Percentiles rank a stretch among this genome's conserved stretches.
These are phyloP conservation scores for Nycticebus coucang DNA, from an alignment of 2,113 vertebrate species.

Conservation along the genomic window DNA sequence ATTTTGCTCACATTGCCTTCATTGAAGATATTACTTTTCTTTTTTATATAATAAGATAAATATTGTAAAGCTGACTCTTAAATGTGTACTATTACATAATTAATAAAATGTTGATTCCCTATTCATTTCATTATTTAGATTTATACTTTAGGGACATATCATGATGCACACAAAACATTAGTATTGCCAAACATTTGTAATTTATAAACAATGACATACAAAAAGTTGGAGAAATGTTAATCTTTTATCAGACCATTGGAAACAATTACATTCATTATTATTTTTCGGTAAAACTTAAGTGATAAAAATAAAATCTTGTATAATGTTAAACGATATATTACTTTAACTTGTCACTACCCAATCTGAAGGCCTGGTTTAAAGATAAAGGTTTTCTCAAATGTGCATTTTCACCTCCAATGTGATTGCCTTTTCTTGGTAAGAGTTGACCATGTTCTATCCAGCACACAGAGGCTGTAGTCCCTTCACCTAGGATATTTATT, in stretches of 20 bases:
- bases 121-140: neutral
- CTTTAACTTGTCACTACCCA: neutral
- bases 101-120: neutral
- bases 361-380: neutral
- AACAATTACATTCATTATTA: neutral
- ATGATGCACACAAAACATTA: neutral
- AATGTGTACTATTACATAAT: neutral
- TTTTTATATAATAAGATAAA: neutral
- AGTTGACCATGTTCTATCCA: neutral
- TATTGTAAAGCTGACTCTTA: neutral
- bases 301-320: neutral
- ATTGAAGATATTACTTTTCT: neutral
- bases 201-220: neutral
- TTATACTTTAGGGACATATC: neutral
- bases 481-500: neutral
- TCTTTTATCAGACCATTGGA: neutral
- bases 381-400: neutral
- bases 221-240: neutral
- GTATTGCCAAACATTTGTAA: neutral
- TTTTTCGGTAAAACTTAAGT: neutral
- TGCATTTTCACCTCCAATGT: neutral
- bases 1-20: neutral
- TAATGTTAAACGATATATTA: accelerated
- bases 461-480: accelerated
- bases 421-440: neutral